Evolutionary conservation across 2,797 vertebrate species (phyloP).

Genomic region (Petrocephalus schoutedeni): DNA sequence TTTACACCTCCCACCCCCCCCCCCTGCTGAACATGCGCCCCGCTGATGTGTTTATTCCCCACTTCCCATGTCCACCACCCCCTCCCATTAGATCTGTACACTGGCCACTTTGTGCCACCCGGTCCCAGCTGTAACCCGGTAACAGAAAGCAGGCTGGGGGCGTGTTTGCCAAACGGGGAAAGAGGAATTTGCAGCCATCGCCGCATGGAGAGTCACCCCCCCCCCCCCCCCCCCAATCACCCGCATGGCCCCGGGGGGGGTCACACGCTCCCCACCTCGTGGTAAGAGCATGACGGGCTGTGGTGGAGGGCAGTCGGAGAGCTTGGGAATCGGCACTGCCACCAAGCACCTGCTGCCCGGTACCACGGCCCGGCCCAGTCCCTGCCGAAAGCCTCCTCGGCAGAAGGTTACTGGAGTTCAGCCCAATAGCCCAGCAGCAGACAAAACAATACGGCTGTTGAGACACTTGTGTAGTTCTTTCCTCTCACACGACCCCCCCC

Average conservation of each 20-base stretch:
- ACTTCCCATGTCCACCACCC: background rate
- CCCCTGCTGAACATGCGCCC: background rate
- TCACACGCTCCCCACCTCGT: background rate
- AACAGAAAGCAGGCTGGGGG: background rate
- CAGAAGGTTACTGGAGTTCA: constrained; percentile 4
- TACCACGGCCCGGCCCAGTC: background rate
- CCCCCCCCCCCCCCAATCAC: background rate
- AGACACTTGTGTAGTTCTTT: background rate
- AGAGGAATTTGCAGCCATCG: background rate
- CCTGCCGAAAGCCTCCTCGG: background rate
- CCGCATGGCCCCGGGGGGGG: background rate
- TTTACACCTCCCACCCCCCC: background rate
- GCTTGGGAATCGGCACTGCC: background rate
- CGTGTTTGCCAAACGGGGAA: background rate
- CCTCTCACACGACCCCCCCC: background rate
- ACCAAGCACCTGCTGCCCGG: background rate
- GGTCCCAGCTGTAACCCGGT: background rate
- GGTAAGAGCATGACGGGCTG: background rate
- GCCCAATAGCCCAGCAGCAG: background rate
- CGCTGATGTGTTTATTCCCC: background rate
- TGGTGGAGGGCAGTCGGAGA: background rate
- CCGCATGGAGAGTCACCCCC: background rate
- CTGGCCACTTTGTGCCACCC: background rate
- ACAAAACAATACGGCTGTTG: background rate
- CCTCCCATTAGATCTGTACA: background rate